A percentile compares a stretch with the other conserved stretches of the same genome.
Evolutionary conservation across 2,113 vertebrate genomes (phyloP).

Genomic region (Micronycteris hirsuta): DNA sequence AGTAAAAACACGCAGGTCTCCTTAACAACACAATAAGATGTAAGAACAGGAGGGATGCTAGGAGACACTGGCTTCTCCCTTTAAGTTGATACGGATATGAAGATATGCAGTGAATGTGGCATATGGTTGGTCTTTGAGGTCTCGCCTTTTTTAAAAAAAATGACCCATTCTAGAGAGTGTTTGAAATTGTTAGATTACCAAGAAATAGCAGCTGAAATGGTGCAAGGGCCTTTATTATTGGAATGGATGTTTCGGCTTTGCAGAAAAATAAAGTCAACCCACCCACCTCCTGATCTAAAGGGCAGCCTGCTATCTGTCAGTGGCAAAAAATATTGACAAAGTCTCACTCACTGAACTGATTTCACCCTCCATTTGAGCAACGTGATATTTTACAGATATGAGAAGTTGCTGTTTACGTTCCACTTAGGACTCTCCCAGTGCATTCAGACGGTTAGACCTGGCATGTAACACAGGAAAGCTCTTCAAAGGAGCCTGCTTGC

Average conservation of each 20-base stretch:
- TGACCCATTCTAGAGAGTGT: neutral
- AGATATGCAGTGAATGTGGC: neutral
- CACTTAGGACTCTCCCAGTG: conserved; percentile 63
- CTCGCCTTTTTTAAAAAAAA: neutral
- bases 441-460: conserved; percentile 72
- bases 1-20: neutral
- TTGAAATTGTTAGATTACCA: conserved; percentile 49
- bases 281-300: conserved; percentile 62
- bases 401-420: conserved; percentile 74
- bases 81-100: neutral
- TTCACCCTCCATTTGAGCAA: conserved; percentile 76
- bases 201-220: conserved; percentile 56
- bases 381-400: conserved; percentile 76
- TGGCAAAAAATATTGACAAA: conserved; percentile 74
- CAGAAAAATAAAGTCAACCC: conserved; percentile 56
- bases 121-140: neutral
- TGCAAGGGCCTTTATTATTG: conserved; percentile 48
- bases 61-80: neutral
- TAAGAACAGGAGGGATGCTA: neutral
- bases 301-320: conserved; percentile 58
- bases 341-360: conserved; percentile 73
- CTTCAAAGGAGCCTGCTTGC: conserved; percentile 74
- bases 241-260: conserved; percentile 60
- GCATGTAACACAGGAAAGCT: conserved; percentile 33
- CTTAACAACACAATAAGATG: neutral